Conservation (phyloP, 2,797 vertebrate genomes). For the Linurgus olivaceus region DNA sequence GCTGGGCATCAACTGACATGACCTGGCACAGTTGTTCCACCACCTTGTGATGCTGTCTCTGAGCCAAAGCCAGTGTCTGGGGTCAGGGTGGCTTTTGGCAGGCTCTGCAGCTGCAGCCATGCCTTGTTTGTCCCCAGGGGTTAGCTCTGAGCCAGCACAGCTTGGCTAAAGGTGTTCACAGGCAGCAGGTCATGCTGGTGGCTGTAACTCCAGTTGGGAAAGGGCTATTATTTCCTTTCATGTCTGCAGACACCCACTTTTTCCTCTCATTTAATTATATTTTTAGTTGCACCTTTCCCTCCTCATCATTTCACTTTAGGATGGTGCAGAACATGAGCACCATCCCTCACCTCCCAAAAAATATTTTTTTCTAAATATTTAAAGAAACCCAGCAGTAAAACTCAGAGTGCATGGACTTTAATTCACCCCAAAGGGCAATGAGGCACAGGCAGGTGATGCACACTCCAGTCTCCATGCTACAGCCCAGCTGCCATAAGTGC, state of each 20-base stretch:
- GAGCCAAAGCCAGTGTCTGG: neutral
- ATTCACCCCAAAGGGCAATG: neutral
- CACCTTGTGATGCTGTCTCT: fast-evolving
- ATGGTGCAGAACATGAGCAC: neutral
- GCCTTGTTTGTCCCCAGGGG: neutral
- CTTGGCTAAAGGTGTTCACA: neutral
- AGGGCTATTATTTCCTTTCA: neutral
- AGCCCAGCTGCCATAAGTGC: neutral
- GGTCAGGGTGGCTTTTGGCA: neutral
- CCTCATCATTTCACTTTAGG: neutral
- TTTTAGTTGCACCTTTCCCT: neutral
- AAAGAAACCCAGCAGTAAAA: neutral
- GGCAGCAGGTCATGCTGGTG: fast-evolving
- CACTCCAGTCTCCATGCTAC: fast-evolving
- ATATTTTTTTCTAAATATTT: neutral
- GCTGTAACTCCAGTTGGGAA: neutral
- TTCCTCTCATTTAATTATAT: neutral
- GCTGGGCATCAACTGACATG: neutral
- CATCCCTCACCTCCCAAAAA: neutral
- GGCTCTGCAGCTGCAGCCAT: fast-evolving
- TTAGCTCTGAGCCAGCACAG: neutral
- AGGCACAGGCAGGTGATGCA: neutral
- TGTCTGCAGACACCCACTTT: neutral
- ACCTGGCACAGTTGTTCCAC: neutral
- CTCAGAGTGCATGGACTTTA: fast-evolving